Percentiles rank a stretch among this genome's conserved stretches.
These are phyloP conservation scores for Yponomeuta malinellus DNA, from an alignment of 2,888 invertebrate species.

Conservation along the genomic window DNA sequence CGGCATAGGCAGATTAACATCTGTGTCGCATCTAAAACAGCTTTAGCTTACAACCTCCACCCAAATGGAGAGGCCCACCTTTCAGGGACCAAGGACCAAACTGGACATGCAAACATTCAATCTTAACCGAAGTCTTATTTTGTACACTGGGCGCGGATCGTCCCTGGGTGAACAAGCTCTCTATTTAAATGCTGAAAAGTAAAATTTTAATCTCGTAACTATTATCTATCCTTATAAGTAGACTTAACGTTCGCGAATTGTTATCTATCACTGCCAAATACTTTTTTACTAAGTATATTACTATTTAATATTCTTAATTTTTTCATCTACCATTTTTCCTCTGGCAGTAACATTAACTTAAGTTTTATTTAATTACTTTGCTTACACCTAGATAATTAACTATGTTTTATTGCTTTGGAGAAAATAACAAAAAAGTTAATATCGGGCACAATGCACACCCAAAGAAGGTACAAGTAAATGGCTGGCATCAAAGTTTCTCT, in stretches of 20 bases:
- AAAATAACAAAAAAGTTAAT: slow-evolving; percentile 50
- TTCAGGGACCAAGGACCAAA: neutral
- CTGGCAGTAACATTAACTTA: slow-evolving; percentile 59
- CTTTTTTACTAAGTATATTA: slow-evolving; percentile 30
- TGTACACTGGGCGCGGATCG: slow-evolving; percentile 2
- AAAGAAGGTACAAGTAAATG: slow-evolving; percentile 60
- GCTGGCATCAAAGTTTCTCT: slow-evolving; percentile 58
- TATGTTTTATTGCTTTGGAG: slow-evolving; percentile 66
- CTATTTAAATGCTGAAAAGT: slow-evolving; percentile 62
- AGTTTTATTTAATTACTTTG: slow-evolving; percentile 29
- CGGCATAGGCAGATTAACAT: slow-evolving; percentile 70
- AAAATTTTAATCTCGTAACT: slow-evolving; percentile 48
- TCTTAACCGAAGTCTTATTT: slow-evolving; percentile 7
- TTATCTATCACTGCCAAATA: slow-evolving; percentile 56
- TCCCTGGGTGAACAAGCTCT: slow-evolving; percentile 27
- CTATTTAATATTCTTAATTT: slow-evolving; percentile 34
- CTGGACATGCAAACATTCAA: neutral
- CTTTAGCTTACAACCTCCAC: slow-evolving; percentile 28
- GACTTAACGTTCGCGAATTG: slow-evolving; percentile 36
- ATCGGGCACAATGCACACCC: slow-evolving; percentile 36
- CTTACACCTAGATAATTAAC: slow-evolving; percentile 55
- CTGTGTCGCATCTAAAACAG: slow-evolving; percentile 32
- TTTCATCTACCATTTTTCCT: slow-evolving; percentile 37
- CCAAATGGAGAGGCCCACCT: slow-evolving; percentile 16
- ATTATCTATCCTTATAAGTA: slow-evolving; percentile 31